phyloP scores from a whole-genome alignment of 1,140 invertebrate species.

The Drosophila repleta region DNA sequence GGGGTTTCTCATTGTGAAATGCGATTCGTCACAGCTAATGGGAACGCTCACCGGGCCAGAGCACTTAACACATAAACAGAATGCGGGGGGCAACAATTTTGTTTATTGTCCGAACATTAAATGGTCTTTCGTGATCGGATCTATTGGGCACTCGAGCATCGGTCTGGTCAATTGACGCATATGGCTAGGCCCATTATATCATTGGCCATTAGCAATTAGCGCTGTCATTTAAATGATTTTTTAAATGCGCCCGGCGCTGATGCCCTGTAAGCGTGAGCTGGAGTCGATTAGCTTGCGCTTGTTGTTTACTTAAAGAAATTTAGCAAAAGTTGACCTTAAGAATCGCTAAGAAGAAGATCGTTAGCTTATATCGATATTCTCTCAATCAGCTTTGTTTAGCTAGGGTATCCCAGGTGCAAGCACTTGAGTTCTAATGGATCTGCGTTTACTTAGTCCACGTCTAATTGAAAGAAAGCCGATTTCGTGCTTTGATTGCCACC shows the following conservation, averaged over 20 bases:
- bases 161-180: constrained; percentile 33
- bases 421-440: background rate
- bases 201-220: constrained; percentile 56
- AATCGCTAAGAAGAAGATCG: too few relatives aligned
- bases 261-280: background rate
- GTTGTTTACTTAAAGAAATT: too few relatives aligned
- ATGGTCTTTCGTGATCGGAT: constrained; percentile 22
- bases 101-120: constrained; percentile 36
- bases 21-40: constrained; percentile 26
- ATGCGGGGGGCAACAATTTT: constrained; percentile 19
- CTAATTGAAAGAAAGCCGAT: constrained; percentile 23
- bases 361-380: too few relatives aligned
- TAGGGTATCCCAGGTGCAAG: constrained; percentile 6
- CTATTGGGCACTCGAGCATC: constrained; percentile 8
- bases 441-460: constrained; percentile 26
- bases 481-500: constrained; percentile 3
- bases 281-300: too few relatives aligned
- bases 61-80: constrained; percentile 9
- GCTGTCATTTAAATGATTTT: constrained; percentile 57
- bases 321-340: too few relatives aligned
- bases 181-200: constrained; percentile 28
- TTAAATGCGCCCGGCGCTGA: constrained; percentile 28
- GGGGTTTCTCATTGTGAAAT: background rate
- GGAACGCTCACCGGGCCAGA: background rate
- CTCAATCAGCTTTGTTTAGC: background rate